Evolutionary conservation across 2,888 invertebrate species (phyloP).

Genomic region (Coelinius sp.): DNA sequence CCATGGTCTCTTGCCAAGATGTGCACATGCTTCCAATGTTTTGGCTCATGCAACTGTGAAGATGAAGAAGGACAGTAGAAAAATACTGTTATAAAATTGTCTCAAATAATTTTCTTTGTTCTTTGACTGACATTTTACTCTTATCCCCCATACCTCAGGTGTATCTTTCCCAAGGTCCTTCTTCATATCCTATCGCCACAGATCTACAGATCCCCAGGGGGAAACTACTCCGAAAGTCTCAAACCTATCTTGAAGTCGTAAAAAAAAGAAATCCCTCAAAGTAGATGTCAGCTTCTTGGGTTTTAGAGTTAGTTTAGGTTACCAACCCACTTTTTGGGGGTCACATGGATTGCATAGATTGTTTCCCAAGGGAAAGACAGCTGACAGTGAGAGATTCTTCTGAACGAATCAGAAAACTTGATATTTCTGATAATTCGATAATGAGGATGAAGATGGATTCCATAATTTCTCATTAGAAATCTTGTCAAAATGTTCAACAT

Average conservation of each 20-base stretch:
- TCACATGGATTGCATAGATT: constrained; percentile 14
- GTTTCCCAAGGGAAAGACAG: constrained; percentile 12
- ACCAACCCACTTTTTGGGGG: constrained; percentile 8
- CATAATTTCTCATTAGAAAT: too few species aligned
- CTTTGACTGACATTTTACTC: constrained; percentile 18
- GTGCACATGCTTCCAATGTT: constrained; percentile 10
- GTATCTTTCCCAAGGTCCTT: neutral
- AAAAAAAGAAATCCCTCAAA: neutral
- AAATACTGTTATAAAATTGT: neutral
- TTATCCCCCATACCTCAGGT: neutral
- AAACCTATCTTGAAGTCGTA: neutral
- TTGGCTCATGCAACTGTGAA: constrained; percentile 24
- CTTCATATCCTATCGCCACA: neutral
- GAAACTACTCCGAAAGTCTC: neutral
- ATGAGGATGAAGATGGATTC: too few species aligned
- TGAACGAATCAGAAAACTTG: too few species aligned
- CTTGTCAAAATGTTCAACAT: too few species aligned
- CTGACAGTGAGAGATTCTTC: neutral
- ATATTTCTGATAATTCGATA: too few species aligned
- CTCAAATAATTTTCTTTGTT: constrained; percentile 28
- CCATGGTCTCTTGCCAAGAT: constrained; percentile 29
- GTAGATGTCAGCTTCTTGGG: constrained; percentile 5
- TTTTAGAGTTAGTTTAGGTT: constrained; percentile 6
- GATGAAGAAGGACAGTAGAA: neutral
- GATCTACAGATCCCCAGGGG: constrained; percentile 14